phyloP scores from a whole-genome alignment of 2,888 invertebrate species.

The Xestia rhomboidea region DNA sequence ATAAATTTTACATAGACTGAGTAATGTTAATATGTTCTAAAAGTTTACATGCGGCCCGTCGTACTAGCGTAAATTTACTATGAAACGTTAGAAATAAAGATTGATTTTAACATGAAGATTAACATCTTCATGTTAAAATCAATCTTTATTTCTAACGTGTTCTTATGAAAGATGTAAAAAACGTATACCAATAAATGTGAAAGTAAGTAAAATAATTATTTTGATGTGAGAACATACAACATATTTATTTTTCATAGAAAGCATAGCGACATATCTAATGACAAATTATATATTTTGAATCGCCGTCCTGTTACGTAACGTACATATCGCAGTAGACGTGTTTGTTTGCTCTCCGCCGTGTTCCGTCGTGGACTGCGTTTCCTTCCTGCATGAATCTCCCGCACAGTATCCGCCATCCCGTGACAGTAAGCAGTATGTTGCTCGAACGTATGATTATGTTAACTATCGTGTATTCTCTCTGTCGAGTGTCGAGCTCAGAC shows the following conservation, averaged over 20 bases:
- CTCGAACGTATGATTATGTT: conserved; percentile 46
- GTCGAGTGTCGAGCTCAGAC: conserved; percentile 48
- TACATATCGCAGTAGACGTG: conserved; percentile 84
- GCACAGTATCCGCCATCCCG: conserved; percentile 32
- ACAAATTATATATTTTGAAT: conserved; percentile 75
- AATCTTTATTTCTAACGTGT: conserved; percentile 52
- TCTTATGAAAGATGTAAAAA: conserved; percentile 61
- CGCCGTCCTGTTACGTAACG: conserved; percentile 85
- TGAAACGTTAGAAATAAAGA: too few species aligned
- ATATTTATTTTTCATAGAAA: conserved; percentile 68
- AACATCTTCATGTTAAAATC: conserved; percentile 54
- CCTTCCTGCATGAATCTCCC: conserved; percentile 71
- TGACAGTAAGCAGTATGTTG: conserved; percentile 37
- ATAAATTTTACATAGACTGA: conserved; percentile 85
- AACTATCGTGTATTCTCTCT: conserved; percentile 32
- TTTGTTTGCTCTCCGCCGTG: conserved; percentile 56
- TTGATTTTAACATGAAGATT: too few species aligned
- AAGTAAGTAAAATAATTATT: conserved; percentile 57
- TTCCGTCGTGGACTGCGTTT: conserved; percentile 56
- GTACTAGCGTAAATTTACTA: conserved; percentile 65
- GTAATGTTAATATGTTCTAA: conserved; percentile 83
- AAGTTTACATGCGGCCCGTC: conserved; percentile 71
- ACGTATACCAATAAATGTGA: conserved; percentile 52
- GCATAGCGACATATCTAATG: conserved; percentile 72
- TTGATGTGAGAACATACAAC: conserved; percentile 67